Evolutionary conservation across 1,140 invertebrate species (phyloP).

Genomic region (Helicoverpa armigera): DNA sequence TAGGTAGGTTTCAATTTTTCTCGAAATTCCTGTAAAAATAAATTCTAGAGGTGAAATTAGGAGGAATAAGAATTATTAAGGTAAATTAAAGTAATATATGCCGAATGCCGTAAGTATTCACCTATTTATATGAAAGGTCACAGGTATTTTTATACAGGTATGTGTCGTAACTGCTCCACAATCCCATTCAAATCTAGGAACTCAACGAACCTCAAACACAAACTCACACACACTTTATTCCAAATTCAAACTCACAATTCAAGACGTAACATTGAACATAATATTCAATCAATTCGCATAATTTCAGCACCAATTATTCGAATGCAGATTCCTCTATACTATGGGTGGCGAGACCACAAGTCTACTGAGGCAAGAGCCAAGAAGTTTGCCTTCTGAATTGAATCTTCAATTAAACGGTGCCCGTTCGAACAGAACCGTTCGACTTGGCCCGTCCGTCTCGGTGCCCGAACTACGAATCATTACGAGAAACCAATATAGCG

Average conservation of each 20-base stretch:
- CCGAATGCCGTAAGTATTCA: too few relatives aligned
- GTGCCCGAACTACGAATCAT: conserved; percentile 38
- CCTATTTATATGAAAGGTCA: too few relatives aligned
- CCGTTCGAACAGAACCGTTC: conserved; percentile 9
- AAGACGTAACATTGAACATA: conserved; percentile 25
- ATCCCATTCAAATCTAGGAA: not conserved
- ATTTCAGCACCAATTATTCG: conserved; percentile 41
- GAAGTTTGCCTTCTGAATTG: conserved; percentile 58
- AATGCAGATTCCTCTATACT: conserved; percentile 23
- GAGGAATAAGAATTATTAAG: too few relatives aligned
- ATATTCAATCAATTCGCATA: conserved; percentile 47
- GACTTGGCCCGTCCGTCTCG: conserved; percentile 8
- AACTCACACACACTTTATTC: not conserved
- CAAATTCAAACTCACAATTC: not conserved
- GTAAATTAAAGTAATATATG: too few relatives aligned
- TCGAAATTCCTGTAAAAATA: too few relatives aligned
- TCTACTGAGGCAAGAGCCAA: conserved; percentile 32
- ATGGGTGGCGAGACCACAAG: conserved; percentile 8
- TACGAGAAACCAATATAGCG: conserved; percentile 26
- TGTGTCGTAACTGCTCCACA: too few relatives aligned
- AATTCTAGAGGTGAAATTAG: too few relatives aligned
- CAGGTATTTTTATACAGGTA: too few relatives aligned
- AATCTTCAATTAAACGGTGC: conserved; percentile 56
- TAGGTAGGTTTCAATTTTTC: not conserved
- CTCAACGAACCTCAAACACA: not conserved